Evolutionary conservation across 2,888 invertebrate genomes (phyloP), one percentile per base, ranked within the genome.

Genomic region (Drosophila planitibia): DNA sequence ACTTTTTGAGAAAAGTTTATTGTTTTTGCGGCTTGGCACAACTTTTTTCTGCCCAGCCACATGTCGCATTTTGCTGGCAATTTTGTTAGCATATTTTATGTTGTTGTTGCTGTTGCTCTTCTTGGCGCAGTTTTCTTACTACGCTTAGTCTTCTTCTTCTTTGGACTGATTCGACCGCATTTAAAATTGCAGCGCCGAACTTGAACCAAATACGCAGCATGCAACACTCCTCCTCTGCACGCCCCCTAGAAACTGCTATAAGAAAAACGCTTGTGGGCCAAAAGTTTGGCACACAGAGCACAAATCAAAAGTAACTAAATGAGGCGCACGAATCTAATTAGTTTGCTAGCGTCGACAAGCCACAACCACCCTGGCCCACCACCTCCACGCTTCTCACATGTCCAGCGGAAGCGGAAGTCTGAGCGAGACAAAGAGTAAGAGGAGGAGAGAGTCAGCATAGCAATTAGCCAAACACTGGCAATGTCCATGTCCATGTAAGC

Each of bases 1-100:
- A 74, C 77, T 72, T 70, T 80, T 70, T 63, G 63, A 71, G 22
- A 65, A 89, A 89, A 86, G 76, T 90, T 87, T 84, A 86, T 77
- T 81, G 68, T 89, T 87, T 90, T 83, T 87, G 90, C 86, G 89
- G 87, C 76, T 87, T 90, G 89, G 81, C 76, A 52, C 55, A 90
- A 86, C 60, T 89, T 85, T 85, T 90, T 80, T 28, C 39, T 28
- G 78, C 80, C 73, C 77, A 72, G 89, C 91, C 91, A 89, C 87
- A 87, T 87, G 87, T 87, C 87, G 87, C 91, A 86, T 76, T 86
- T 89, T 80, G 72, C 70, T 57, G 64, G 76, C 78, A 90, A 79
- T 81, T 57, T 37, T 84, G 74, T 44, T 52, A 37, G 55, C 55
- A 55, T 55, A 55, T 37, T 37, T 41, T 32, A 22, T 69, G 25